Conservation (phyloP, 2,888 invertebrate genomes). For the Chaetogeoica ovagalla region DNA sequence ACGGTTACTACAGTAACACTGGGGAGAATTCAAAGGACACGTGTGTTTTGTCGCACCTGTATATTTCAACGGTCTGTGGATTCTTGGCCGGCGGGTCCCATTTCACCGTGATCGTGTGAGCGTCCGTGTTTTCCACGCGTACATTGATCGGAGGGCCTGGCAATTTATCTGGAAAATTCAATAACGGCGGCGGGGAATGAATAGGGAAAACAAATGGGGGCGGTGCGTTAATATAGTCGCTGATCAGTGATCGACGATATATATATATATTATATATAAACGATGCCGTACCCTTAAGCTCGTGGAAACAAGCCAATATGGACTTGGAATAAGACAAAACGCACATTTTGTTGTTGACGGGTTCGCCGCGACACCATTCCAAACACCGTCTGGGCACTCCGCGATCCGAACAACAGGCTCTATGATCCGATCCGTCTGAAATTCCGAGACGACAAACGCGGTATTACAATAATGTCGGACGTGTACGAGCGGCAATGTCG, state of each 20-base stretch:
- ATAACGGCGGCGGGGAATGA: not conserved
- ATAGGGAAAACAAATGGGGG: not conserved
- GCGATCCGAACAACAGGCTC: conserved; percentile 78
- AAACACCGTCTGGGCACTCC: conserved; percentile 80
- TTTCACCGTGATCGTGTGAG: conserved; percentile 67
- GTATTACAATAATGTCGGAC: not conserved
- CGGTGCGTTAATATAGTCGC: not conserved
- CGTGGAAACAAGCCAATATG: conserved; percentile 81
- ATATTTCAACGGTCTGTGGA: conserved; percentile 78
- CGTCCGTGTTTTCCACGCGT: conserved; percentile 64
- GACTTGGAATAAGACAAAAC: conserved; percentile 73
- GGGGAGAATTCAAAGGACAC: no score
- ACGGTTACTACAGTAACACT: no score
- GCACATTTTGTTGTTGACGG: conserved; percentile 70
- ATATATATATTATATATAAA: not conserved
- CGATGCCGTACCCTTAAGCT: conserved; percentile 65
- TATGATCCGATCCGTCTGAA: conserved; percentile 72
- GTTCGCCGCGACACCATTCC: conserved; percentile 81
- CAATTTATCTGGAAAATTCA: conserved; percentile 63
- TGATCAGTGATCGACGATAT: not conserved
- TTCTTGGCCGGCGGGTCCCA: conserved; percentile 84
- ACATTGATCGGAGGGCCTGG: conserved; percentile 80
- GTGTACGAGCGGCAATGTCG: no score
- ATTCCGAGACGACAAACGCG: not conserved
- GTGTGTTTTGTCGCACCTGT: conserved; percentile 61